Conservation (phyloP, 2,113 vertebrate species). For the Alaudala cheleensis region DNA sequence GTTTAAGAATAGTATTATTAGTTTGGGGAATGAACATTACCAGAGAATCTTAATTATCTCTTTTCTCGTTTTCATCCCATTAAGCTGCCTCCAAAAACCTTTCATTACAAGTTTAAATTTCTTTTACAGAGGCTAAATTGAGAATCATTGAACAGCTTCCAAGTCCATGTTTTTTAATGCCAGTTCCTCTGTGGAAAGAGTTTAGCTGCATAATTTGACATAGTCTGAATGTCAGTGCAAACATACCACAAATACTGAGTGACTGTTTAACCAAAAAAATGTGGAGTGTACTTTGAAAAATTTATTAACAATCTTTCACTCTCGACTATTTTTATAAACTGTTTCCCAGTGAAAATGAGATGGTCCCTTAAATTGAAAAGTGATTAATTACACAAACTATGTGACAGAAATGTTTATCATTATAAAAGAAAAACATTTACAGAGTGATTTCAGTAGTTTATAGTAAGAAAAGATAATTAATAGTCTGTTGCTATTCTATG, state of each 20-base stretch:
- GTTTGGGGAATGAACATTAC: neutral
- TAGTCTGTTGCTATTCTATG: conserved; percentile 46
- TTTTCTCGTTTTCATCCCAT: neutral
- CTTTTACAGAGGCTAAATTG: neutral
- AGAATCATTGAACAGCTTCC: neutral
- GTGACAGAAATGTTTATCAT: conserved; percentile 53
- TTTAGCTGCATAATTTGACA: conserved; percentile 3
- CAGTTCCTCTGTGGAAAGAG: neutral
- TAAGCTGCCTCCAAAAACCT: neutral
- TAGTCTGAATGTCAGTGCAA: neutral
- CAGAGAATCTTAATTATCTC: neutral
- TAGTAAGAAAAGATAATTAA: conserved; percentile 49
- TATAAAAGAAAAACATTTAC: conserved; percentile 63
- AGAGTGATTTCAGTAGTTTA: conserved; percentile 43
- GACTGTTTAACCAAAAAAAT: conserved; percentile 5
- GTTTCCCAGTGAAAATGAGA: conserved; percentile 54
- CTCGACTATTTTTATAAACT: conserved; percentile 54
- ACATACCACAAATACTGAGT: conserved; percentile 7
- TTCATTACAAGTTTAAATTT: neutral
- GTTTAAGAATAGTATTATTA: neutral
- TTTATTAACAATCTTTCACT: conserved; percentile 40
- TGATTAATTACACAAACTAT: conserved; percentile 32
- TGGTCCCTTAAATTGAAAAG: conserved; percentile 21
- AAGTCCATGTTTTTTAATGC: neutral
- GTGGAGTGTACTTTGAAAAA: neutral